phyloP scores from a whole-genome alignment of 1,140 invertebrate species.

The Bombus ignitus region DNA sequence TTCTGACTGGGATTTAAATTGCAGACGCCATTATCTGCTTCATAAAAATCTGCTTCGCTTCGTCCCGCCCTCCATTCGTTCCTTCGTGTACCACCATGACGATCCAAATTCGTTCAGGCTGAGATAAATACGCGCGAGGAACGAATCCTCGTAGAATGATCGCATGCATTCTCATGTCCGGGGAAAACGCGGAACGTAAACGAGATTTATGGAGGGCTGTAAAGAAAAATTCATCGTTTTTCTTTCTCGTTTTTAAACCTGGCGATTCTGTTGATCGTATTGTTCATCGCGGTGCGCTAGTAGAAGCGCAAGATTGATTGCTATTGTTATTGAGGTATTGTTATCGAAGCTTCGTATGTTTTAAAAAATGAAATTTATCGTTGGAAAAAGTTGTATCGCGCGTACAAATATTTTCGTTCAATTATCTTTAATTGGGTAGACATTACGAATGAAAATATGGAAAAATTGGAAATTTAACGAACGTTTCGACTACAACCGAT shows the following conservation, averaged over 20 bases:
- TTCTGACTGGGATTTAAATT: conserved; percentile 55
- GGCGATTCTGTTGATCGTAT: neutral
- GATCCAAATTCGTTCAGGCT: conserved; percentile 55
- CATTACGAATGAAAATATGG: too few species aligned
- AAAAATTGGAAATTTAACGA: too few species aligned
- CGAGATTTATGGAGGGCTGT: conserved; percentile 21
- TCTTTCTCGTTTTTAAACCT: neutral
- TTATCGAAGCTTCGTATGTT: neutral
- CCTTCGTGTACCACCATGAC: neutral
- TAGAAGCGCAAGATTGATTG: neutral
- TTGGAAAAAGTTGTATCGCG: neutral
- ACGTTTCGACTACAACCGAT: too few species aligned
- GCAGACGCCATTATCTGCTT: conserved; percentile 62
- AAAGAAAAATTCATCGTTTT: conserved; percentile 22
- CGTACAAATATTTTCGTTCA: neutral
- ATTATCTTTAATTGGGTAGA: neutral
- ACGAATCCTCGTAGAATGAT: conserved; percentile 23
- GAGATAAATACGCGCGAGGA: conserved; percentile 30
- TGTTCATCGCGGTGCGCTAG: neutral
- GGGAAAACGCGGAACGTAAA: neutral
- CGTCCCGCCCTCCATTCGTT: neutral
- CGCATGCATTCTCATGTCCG: neutral
- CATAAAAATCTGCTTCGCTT: conserved; percentile 60
- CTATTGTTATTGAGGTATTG: neutral
- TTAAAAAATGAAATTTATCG: neutral